phyloP scores from a whole-genome alignment of 2,113 vertebrate species.

The Cacatua alba region DNA sequence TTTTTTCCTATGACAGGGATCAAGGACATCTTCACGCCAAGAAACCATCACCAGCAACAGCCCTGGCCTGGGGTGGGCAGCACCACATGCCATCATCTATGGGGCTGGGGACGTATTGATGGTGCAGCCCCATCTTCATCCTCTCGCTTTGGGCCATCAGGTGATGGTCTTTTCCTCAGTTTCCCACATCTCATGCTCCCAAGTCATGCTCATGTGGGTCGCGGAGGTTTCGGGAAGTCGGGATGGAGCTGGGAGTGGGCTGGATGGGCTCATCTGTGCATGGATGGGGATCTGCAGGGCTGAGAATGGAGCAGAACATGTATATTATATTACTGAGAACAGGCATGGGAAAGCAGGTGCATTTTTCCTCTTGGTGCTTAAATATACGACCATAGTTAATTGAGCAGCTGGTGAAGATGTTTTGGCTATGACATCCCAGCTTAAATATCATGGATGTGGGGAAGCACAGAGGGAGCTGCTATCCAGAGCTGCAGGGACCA shows the following conservation, averaged over 20 bases:
- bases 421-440: background rate
- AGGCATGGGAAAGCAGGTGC: conserved; percentile 53
- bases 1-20: background rate
- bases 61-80: too few species aligned
- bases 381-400: background rate
- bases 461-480: background rate
- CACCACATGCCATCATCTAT: fast-evolving
- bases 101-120: background rate
- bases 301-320: background rate
- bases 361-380: background rate
- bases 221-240: background rate
- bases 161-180: background rate
- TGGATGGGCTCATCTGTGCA: background rate
- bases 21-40: background rate
- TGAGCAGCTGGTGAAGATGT: background rate
- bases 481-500: fast-evolving
- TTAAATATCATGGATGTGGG: background rate
- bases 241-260: background rate
- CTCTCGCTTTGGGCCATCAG: fast-evolving
- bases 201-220: background rate
- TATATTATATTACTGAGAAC: background rate
- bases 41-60: background rate
- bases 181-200: background rate
- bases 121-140: too few species aligned
- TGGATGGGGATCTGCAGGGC: fast-evolving